Conservation (phyloP, 2,888 invertebrate species). For the Cheilosia impressa region DNA sequence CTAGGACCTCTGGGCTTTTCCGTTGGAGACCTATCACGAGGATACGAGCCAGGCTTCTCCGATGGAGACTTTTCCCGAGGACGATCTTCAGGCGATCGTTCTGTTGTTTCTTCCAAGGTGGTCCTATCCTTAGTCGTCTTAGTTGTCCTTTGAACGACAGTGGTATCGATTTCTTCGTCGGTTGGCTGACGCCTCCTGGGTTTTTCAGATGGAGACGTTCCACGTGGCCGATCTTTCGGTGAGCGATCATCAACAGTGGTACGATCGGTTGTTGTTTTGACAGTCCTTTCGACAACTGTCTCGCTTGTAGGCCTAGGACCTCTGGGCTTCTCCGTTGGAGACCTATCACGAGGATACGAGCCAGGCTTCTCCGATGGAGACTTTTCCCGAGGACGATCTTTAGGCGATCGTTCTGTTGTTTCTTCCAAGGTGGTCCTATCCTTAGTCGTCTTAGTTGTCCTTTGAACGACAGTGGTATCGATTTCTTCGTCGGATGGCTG, state of each 20-base stretch:
- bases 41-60: constrained; percentile 28
- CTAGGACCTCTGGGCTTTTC: background rate
- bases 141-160: constrained; percentile 1
- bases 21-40: background rate
- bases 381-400: background rate
- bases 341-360: background rate
- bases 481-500: constrained; percentile 16
- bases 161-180: constrained; percentile 6
- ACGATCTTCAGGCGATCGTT: no score
- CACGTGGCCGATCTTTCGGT: constrained; percentile 13
- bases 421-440: constrained; percentile 12
- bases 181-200: constrained; percentile 8
- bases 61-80: constrained; percentile 18
- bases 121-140: constrained; percentile 1
- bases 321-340: background rate
- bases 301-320: background rate
- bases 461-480: background rate
- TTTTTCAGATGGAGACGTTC: constrained; percentile 15
- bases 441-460: constrained; percentile 6
- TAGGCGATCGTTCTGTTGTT: background rate
- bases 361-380: constrained; percentile 43
- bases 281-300: background rate
- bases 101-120: constrained; percentile 6
- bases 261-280: background rate
- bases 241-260: background rate